Base-by-base conservation (phyloP, 2,797 vertebrate genomes). In the Alfaro cultratus region DNA sequence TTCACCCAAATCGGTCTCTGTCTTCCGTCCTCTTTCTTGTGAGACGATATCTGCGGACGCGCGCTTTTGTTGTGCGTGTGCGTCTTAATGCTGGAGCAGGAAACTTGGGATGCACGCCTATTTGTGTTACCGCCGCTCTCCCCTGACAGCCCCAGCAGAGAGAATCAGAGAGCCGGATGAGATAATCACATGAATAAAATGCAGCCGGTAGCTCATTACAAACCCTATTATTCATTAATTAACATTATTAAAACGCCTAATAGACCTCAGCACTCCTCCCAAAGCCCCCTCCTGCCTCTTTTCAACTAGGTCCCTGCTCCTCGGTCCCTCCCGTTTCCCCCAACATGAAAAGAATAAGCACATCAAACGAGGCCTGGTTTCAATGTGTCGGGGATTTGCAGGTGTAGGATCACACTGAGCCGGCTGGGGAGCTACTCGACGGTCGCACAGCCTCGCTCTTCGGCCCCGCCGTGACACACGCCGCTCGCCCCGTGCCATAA, bases 211-310 rank as follows among this genome's bases (percentile, higher is more conserved):
- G 91, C 95, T 96, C 95, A 94, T 96, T 96, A 96, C 93, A 82
- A 87, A 92, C 89, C 88, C 94, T 93, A 95, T 96, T 96, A 96
- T 95, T 94, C 94, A 92, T 95, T 96, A 95, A 96, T 96, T 96
- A 96, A 95, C 94, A 95, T 95, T 95, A 96, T 96, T 96, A 96
- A 95, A 94, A 95, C 76, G 87, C 84, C 93, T 96, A 95, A 95
- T 91, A 93, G 93, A 94, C 88, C 94, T 74, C 87, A 76, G 77
- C 89, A 87, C 93, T 90, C 91, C 88, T 93, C 88, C 88, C 91
- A 64, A 34, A 83, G 82, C 86, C 91, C 92, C 89, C 47, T 18
- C 88, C 86, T 84, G 82, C 87, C 89, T 93, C 92, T 90, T 95
- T 94, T 94, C 90, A 94, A 94, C 90, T 94, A 89, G 92, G 88